These are phyloP conservation scores for Choristoneura rosaceana DNA, from an alignment of 2,888 invertebrate genomes.

Conservation along the genomic window DNA sequence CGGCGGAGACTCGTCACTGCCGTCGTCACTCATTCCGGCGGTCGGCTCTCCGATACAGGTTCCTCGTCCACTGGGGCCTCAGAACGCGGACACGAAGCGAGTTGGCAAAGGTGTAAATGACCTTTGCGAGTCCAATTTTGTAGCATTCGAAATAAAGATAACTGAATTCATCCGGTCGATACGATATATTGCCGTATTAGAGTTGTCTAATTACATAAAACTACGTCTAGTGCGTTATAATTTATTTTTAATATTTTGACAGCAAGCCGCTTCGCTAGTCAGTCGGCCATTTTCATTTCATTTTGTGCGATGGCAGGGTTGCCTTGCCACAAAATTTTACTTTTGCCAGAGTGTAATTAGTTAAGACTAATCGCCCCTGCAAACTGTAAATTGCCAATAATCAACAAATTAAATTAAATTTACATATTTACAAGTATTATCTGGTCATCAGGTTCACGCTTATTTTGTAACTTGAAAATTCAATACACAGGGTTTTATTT, in stretches of 20 bases:
- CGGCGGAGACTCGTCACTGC: constrained; percentile 68
- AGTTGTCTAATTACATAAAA: constrained; percentile 55
- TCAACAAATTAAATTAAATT: background rate
- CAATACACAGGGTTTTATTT: background rate
- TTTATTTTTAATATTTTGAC: constrained; percentile 79
- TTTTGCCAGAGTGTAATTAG: background rate
- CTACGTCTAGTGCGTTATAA: constrained; percentile 63
- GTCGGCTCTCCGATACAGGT: constrained; percentile 55
- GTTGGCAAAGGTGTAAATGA: constrained; percentile 77
- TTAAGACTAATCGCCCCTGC: background rate
- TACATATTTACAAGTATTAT: too few species aligned
- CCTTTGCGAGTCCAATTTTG: constrained; percentile 63
- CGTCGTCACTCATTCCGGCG: constrained; percentile 75
- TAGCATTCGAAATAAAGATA: constrained; percentile 56
- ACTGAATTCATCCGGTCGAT: constrained; percentile 64
- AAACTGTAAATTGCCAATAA: background rate
- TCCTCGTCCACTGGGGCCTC: constrained; percentile 54
- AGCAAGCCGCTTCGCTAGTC: constrained; percentile 82
- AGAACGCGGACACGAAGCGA: constrained; percentile 58
- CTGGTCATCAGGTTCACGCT: background rate
- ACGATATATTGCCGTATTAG: constrained; percentile 55
- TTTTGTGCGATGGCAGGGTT: constrained; percentile 30
- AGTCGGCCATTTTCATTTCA: constrained; percentile 80
- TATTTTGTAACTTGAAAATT: background rate
- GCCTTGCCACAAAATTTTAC: constrained; percentile 13